phyloP scores from a whole-genome alignment of 2,888 invertebrate species.

The Oxyscelio sp. region DNA sequence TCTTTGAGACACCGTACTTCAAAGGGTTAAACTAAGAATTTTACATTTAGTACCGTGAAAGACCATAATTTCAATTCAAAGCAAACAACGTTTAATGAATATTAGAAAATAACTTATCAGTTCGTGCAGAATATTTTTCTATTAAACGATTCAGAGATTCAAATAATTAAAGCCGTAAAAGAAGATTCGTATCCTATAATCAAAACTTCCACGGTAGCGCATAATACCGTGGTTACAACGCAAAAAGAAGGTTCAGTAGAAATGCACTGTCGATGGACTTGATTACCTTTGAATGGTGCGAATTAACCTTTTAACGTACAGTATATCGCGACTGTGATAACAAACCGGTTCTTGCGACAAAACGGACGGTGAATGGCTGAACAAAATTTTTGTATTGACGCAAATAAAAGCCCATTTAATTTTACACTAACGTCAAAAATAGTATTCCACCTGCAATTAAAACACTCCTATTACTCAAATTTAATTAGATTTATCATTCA shows the following conservation, averaged over 20 bases:
- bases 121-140: background rate
- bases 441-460: background rate
- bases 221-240: constrained; percentile 10
- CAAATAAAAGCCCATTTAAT: background rate
- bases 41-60: no score
- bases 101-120: no score
- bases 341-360: constrained; percentile 25
- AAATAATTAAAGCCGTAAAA: constrained; percentile 37
- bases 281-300: constrained; percentile 57
- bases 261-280: constrained; percentile 59
- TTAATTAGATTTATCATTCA: no score
- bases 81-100: no score
- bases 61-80: no score
- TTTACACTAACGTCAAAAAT: background rate
- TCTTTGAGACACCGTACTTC: no score
- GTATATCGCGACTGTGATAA: constrained; percentile 38
- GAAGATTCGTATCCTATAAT: constrained; percentile 4
- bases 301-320: constrained; percentile 62
- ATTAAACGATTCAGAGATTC: background rate
- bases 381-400: constrained; percentile 12
- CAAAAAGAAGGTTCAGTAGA: constrained; percentile 46
- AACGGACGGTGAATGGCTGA: constrained; percentile 3
- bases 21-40: no score
- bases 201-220: constrained; percentile 21
- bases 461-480: no score